Conservation (phyloP, 2,888 invertebrate species). For the Scelioninae gen. 1 region DNA sequence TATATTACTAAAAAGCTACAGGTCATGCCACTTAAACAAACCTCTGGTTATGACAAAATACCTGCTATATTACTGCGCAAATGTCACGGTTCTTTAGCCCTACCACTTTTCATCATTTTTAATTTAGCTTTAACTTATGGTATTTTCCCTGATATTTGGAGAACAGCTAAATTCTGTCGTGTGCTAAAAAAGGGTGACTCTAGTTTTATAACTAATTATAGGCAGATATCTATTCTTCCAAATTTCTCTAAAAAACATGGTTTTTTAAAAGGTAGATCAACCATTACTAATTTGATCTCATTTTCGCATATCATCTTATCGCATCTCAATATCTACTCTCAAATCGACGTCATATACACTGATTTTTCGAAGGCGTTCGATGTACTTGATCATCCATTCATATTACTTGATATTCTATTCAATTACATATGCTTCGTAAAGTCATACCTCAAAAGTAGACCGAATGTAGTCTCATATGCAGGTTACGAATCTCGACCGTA, state of each 20-base stretch:
- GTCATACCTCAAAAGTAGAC: background rate
- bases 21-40: background rate
- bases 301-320: background rate
- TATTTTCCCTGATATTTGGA: constrained; percentile 12
- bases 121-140: background rate
- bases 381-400: background rate
- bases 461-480: background rate
- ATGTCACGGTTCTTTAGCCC: background rate
- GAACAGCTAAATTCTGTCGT: background rate
- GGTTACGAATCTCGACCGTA: background rate
- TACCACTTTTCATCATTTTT: background rate
- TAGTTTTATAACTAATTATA: background rate
- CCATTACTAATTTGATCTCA: background rate
- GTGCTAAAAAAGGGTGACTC: background rate
- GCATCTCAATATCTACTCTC: background rate
- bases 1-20: background rate
- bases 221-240: background rate
- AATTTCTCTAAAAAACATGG: constrained; percentile 22
- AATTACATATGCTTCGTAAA: background rate
- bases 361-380: constrained; percentile 5
- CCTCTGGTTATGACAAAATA: background rate
- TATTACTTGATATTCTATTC: background rate
- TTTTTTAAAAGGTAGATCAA: constrained; percentile 5
- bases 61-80: background rate
- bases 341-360: constrained; percentile 10